Evolutionary conservation across 2,888 invertebrate genomes (phyloP).

Genomic region (Hirtodrosophila confusa): DNA sequence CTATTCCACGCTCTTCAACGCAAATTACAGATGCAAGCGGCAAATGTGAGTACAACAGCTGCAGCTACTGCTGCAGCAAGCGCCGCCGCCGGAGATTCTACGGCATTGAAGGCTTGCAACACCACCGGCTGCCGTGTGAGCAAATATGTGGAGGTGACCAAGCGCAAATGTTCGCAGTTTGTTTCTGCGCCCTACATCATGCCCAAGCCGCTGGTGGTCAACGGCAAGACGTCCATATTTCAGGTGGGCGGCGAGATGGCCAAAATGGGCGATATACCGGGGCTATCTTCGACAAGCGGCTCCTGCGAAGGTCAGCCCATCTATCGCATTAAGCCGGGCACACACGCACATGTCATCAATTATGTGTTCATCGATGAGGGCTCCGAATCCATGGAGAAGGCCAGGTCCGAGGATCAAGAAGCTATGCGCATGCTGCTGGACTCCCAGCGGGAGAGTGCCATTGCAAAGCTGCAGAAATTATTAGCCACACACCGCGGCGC

Average conservation of each 20-base stretch:
- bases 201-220: constrained; percentile 80
- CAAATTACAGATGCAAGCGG: constrained; percentile 36
- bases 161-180: constrained; percentile 79
- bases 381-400: constrained; percentile 79
- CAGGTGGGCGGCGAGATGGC: constrained; percentile 80
- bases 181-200: constrained; percentile 75
- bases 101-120: constrained; percentile 53
- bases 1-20: neutral
- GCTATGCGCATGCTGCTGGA: constrained; percentile 80
- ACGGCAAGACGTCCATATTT: constrained; percentile 82
- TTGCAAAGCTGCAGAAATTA: constrained; percentile 79
- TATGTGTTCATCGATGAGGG: constrained; percentile 82
- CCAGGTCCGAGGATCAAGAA: constrained; percentile 78
- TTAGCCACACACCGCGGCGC: constrained; percentile 69
- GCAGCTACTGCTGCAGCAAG: neutral
- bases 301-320: constrained; percentile 57
- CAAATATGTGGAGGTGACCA: constrained; percentile 75
- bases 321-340: constrained; percentile 82
- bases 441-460: constrained; percentile 80
- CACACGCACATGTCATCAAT: constrained; percentile 83
- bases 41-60: constrained; percentile 1
- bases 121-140: constrained; percentile 57
- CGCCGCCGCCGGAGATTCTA: constrained; percentile 1
- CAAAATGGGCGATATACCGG: constrained; percentile 74
- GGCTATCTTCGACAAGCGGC: constrained; percentile 40